Evolutionary conservation across 2,113 vertebrate species (phyloP), one percentile per base, ranked within the genome.

Genomic region (Aphyosemion australe): DNA sequence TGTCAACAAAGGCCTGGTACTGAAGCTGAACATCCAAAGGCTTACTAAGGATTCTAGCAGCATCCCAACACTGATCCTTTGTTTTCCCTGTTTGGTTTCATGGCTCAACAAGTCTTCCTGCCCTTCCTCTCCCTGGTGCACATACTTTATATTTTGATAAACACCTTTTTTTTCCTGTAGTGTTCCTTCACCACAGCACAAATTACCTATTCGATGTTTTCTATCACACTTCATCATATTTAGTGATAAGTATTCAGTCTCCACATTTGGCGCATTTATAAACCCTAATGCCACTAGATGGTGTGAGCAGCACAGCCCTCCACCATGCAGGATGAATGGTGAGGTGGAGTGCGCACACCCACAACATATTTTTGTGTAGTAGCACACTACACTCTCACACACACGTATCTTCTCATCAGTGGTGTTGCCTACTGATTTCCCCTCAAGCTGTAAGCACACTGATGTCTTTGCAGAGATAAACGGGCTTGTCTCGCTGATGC

Each of bases 231-330:
- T 63, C 19, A 67, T 26, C 26, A 26, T 39, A n/a, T 57, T 11
- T 39, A 64, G n/a, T 51, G 32, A 46, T 46, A 15, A 46, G 16
- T 61, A 41, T 50, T n/a, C 54, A 72, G 49, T 18, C 45, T 60
- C 67, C 60, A 26, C 41, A 21, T 7, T 49, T 14, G 1, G 67
- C 60, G 19, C 41, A 21, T 7, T 49, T 14, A 2, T 18, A 4
- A 31, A 18, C 31, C 45, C n/a, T 8, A 12, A 26, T 62, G 74
- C 88, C 89, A 84, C 87, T 89, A 89, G 89, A 79, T 82, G 89
- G 85, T 61, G 89, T 85, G 69, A 84, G 75, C 4, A 19, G 72
- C 76, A 74, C 87, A 83, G 74, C 70, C 65, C 61, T 68, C 78
- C 76, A 76, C 76, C 62, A 8, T 26, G 26, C 54, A 39, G 46